Conservation (phyloP, 1,140 invertebrate genomes). For the Wiebesia pumilae region DNA sequence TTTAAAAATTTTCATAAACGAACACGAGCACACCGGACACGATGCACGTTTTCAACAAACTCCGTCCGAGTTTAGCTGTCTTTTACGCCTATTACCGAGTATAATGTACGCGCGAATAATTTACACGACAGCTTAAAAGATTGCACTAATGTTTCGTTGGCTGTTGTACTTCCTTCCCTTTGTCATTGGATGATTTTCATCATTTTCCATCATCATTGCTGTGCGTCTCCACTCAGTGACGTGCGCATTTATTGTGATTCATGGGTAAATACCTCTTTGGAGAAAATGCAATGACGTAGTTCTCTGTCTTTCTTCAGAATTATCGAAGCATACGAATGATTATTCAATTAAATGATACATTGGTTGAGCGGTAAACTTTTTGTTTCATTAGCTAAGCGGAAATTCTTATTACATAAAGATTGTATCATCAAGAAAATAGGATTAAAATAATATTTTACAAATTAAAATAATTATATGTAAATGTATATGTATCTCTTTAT, state of each 20-base stretch:
- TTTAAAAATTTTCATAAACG: constrained; percentile 1
- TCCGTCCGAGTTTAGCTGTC: background rate
- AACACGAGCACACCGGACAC: background rate
- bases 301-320: background rate
- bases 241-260: background rate
- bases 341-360: constrained; percentile 8
- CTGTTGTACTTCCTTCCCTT: constrained; percentile 17
- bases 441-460: background rate
- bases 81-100: background rate
- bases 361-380: background rate
- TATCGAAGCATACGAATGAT: background rate
- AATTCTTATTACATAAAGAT: background rate
- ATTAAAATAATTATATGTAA: background rate
- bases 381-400: background rate
- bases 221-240: background rate
- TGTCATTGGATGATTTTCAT: background rate
- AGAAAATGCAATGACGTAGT: background rate
- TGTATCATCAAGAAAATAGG: background rate
- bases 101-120: constrained; percentile 31
- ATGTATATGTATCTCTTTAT: no score
- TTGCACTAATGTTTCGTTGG: background rate
- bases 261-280: background rate
- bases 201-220: background rate
- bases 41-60: background rate
- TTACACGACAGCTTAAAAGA: background rate